Base-by-base conservation (phyloP, 2,797 vertebrate species). In the Sylvilagus floridanus region DNA sequence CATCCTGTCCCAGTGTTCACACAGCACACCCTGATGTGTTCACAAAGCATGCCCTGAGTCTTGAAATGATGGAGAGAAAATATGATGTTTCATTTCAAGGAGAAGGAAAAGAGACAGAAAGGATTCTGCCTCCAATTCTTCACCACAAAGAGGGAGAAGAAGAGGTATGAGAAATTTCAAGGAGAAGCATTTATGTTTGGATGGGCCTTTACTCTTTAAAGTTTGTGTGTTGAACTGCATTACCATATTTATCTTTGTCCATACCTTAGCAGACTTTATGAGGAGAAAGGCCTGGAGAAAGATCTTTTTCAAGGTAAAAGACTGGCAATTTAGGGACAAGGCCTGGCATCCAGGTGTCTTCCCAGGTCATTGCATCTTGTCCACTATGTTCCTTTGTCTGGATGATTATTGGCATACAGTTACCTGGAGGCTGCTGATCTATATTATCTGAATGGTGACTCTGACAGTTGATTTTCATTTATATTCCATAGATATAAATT, bases 351-450 rank as follows among this genome's bases (percentile, higher is more conserved):
- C 77, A 92, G 42, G 5, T 32, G 22, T 37, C 47, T 26, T 69
- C 28, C 65, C 2, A 47, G 66, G 21, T 24, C n/a, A 7, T n/a
- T 16, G 16, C 32, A 28, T 4, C 3, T 5, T 32, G 32, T 54
- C 57, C 32, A 26, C 30, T 22, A 30, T 32, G 24, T 21, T 13
- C n/a, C 3, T 47, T 1, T 3, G 3, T 3, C 47, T 84, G 52
- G n/a, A n/a, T 84, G 37, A 89, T 95, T 72, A 94, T 3, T 86
- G 21, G 54, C 11, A 32, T 88, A 84, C 52, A 17, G 57, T 26
- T 77, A 72, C 24, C 13, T 75, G 47, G 77, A 83, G 47, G 52
- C 57, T 63, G 21, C 24, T 73, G 71, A 37, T 83, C 24, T 77
- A 47, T 17, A 57, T 32, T 57, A 11, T 52, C 28, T 47, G 63